A percentile compares a stretch with the other conserved stretches of the same genome.
phyloP scores from a whole-genome alignment of 2,888 invertebrate genomes.

The Drosophila trichaetosa region DNA sequence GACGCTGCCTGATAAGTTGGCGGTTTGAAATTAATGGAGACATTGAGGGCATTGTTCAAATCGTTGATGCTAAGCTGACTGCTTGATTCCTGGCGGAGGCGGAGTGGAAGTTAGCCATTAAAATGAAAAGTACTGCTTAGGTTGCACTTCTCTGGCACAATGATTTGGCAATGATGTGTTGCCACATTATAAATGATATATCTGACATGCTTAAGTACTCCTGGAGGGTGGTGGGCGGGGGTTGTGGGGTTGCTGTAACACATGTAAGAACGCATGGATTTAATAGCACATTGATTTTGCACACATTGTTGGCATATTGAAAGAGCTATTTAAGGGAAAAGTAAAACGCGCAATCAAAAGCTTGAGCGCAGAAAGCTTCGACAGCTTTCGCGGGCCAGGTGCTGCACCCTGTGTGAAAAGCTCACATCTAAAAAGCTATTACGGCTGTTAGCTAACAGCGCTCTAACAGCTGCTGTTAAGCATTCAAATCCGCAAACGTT shows the following conservation, averaged over 20 bases:
- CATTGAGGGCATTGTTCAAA: constrained; percentile 49
- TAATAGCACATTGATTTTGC: constrained; percentile 36
- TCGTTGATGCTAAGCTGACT: constrained; percentile 25
- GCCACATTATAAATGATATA: constrained; percentile 40
- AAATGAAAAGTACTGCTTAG: constrained; percentile 44
- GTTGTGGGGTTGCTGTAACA: not conserved
- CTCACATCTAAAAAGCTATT: constrained; percentile 31
- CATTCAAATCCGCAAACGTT: constrained; percentile 34
- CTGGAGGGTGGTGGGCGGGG: too few species aligned
- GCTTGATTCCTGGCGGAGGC: constrained; percentile 8
- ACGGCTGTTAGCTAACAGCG: constrained; percentile 41
- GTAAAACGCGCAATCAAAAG: constrained; percentile 13
- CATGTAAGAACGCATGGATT: not conserved
- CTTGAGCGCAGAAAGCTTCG: constrained; percentile 12
- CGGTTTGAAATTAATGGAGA: constrained; percentile 74
- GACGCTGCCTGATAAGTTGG: constrained; percentile 69
- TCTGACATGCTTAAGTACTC: constrained; percentile 14
- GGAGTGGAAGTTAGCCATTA: constrained; percentile 41
- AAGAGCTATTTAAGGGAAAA: not conserved
- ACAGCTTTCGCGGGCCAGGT: constrained; percentile 1
- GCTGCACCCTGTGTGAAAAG: constrained; percentile 37
- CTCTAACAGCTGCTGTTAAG: constrained; percentile 43
- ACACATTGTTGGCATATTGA: constrained; percentile 2
- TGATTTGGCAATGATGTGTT: constrained; percentile 41
- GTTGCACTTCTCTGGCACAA: constrained; percentile 44